Evolutionary conservation across 2,113 vertebrate species (phyloP), one percentile per base, ranked within the genome.

Genomic region (Andinoacara biseriatus): DNA sequence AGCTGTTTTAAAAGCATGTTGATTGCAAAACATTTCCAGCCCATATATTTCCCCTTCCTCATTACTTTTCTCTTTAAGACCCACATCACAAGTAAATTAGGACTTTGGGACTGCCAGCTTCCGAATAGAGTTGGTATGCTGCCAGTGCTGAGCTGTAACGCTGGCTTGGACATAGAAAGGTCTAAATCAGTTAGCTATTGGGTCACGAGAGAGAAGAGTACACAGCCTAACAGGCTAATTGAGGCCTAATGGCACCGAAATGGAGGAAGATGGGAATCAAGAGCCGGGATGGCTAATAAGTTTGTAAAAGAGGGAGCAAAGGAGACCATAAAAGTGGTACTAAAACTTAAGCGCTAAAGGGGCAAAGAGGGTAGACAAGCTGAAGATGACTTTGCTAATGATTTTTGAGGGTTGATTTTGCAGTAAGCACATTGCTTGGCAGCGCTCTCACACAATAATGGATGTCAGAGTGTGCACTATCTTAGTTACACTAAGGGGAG

Each of bases 181-280:
- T 82, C 82, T 85, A 46, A 77, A 88, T 90, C 84, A 81, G 82
- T 89, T 58, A 17, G 82, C 84, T 57, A 61, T 56, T 38, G 76
- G 79, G 89, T 91, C 86, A 85, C 75, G 77, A 33, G 76, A 81
- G 85, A 87, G 80, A 46, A 74, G 57, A 81, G 61, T 22, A 61
- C 76, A 79, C 60, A 83, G 78, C 18, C 78, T 82, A 82, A 79
- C 57, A 61, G 74, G 82, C 83, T 94, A 88, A 94, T 93, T 92
- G 74, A 80, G 43, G 26, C 85, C 76, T 93, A 87, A 95, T 90
- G 83, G 74, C 77, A 67, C 59, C 18, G 58, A 82, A 82, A 88
- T 79, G 67, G 78, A 78, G 40, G 33, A 58, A 5, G 49, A 81
- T 24, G 38, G 74, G 38, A 78, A 56, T 79, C 80, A 75, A 38